Base-by-base conservation (phyloP, 1,140 invertebrate species). In the Pseudomyrmex flavicornis region DNA sequence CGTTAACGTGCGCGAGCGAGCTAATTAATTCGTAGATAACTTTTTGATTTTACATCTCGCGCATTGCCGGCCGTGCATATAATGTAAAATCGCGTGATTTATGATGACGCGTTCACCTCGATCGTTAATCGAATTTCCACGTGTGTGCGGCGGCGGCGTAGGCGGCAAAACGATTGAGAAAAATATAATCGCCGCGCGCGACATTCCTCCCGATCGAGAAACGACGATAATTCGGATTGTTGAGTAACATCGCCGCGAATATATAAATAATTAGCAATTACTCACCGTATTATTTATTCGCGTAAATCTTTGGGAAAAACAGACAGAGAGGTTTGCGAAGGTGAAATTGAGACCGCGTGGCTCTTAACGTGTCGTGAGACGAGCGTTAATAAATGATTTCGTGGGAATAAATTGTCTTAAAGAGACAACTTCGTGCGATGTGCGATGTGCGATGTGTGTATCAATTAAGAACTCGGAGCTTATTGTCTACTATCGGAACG, bases 11-110 rank as follows among this genome's bases (percentile, higher is more conserved):
- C 84, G 83, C 88, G 86, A 74, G 79, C 84, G 83, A 76, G 90
- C 66, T 92, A 91, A 93, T 93, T 92, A 92, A 93, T 92, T 91
- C 79, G 82, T 89, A 84, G 86, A 87, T 88, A 84, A 87, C 75
- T 85, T 88, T 35, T 90, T 90, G 65, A 84, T 88, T 89, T 80
- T 58, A 26, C 44, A 10, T 83, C 20, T 50, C 56, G 85, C 35
- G 35, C 35, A 35, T 35, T 5, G 35, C 35, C 35, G 35, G 5
- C 54, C 62, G 62, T 17, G 50, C 17, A 17, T 56, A 22, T 26
- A 58, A 46, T 22, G 44, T 44, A 46, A 65, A 54, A 48, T 17
- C 17, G 61, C 12, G n/a, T 87, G 69, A 87, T 84, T 84, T 87
- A 88, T 50, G 56, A 52, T 61, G 46, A 66, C 56, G 52, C 35